Conservation (phyloP, 1,140 invertebrate species). For the Zaprionus kolodkinae region DNA sequence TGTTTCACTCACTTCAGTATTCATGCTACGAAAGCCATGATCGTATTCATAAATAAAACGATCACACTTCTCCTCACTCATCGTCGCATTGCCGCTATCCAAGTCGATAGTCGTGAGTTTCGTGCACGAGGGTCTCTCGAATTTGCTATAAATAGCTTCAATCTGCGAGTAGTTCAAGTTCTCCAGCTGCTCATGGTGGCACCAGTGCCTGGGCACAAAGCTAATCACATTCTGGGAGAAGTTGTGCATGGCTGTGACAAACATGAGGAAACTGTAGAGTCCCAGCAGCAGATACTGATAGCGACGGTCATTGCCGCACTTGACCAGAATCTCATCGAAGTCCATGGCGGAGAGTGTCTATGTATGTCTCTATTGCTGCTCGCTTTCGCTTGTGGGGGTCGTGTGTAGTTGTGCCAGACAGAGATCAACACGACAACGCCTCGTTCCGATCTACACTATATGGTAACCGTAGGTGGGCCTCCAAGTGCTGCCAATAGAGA, state of each 20-base stretch:
- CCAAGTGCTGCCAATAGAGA: conserved; percentile 17
- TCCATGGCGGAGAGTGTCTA: conserved; percentile 69
- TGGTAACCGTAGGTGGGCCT: neutral
- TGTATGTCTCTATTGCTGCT: neutral
- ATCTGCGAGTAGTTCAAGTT: conserved; percentile 59
- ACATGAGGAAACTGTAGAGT: conserved; percentile 85
- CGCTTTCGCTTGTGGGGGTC: neutral
- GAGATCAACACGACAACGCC: conserved; percentile 2
- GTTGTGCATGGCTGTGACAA: conserved; percentile 85
- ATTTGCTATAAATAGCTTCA: conserved; percentile 58
- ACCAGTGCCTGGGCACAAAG: conserved; percentile 84
- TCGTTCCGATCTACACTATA: conserved; percentile 4
- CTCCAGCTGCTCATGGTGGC: conserved; percentile 68
- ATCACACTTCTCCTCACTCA: conserved; percentile 69
- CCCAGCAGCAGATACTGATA: conserved; percentile 86
- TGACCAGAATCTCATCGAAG: conserved; percentile 86
- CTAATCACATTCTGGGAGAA: conserved; percentile 86
- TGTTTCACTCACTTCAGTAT: conserved; percentile 85
- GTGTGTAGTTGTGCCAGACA: conserved; percentile 20
- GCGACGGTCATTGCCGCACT: conserved; percentile 86
- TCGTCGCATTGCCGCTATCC: conserved; percentile 43
- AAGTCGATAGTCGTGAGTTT: conserved; percentile 45
- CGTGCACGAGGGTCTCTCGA: conserved; percentile 67
- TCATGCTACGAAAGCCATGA: conserved; percentile 85
- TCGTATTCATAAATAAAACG: conserved; percentile 85